A percentile compares a stretch with the other conserved stretches of the same genome.
phyloP scores from a whole-genome alignment of 2,113 vertebrate genomes.

The Centropus unirufus region DNA sequence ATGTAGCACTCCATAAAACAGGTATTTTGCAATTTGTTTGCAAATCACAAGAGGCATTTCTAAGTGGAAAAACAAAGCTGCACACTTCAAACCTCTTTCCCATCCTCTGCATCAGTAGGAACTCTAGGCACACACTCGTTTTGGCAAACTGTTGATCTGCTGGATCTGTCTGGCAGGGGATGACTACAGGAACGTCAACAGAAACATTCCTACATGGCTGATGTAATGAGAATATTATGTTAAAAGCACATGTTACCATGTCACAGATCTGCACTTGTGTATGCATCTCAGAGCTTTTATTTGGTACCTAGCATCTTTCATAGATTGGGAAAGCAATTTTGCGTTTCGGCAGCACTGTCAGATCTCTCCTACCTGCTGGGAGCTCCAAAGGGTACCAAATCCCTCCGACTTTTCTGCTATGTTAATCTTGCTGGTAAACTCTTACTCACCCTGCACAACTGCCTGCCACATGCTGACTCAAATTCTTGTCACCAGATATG shows the following conservation, averaged over 20 bases:
- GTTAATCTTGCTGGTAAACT: not conserved
- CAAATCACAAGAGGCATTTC: not conserved
- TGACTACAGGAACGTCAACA: fast-evolving
- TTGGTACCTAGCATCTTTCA: not conserved
- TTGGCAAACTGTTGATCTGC: not conserved
- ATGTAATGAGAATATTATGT: not conserved
- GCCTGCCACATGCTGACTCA: fast-evolving
- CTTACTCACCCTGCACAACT: not conserved
- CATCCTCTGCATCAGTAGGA: not conserved
- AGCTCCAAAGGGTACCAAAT: not conserved
- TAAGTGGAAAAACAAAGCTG: not conserved
- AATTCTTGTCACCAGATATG: not conserved
- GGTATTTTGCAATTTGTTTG: not conserved
- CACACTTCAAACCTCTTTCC: not conserved
- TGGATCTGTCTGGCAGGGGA: not conserved
- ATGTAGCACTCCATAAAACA: not conserved
- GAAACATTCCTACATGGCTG: not conserved
- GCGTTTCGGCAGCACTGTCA: not conserved
- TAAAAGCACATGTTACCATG: not conserved
- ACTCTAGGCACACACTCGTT: not conserved
- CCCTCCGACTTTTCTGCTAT: not conserved
- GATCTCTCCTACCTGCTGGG: not conserved
- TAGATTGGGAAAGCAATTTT: not conserved
- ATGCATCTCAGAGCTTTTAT: not conserved
- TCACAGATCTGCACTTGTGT: not conserved